Conservation (phyloP, 2,113 vertebrate species). For the Daboia siamensis region DNA sequence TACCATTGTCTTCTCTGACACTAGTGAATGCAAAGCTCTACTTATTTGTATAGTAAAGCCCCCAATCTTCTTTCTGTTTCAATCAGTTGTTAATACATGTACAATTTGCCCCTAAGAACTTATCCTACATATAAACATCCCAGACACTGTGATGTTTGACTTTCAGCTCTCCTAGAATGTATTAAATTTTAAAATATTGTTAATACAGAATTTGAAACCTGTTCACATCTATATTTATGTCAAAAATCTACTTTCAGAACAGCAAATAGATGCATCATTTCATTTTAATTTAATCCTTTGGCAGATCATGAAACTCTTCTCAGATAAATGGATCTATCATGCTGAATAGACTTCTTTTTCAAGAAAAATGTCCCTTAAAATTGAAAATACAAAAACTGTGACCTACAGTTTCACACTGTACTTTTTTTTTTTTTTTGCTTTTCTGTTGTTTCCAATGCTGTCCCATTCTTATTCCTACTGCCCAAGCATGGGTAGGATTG, state of each 20-base stretch:
- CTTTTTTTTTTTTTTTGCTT: background rate
- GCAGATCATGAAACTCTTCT: background rate
- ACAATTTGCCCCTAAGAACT: background rate
- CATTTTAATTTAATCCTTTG: constrained; percentile 1
- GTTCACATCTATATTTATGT: background rate
- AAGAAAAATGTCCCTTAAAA: background rate
- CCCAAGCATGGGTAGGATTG: background rate
- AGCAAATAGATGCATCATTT: background rate
- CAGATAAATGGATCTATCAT: background rate
- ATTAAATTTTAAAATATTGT: background rate
- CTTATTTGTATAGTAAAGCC: background rate
- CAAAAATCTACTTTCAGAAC: background rate
- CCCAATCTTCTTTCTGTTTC: background rate
- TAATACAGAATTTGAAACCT: background rate
- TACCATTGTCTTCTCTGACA: background rate
- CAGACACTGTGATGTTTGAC: background rate
- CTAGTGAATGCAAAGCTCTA: background rate
- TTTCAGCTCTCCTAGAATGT: background rate
- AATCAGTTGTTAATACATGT: background rate
- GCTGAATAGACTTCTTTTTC: background rate
- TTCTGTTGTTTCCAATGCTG: background rate
- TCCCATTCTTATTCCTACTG: background rate
- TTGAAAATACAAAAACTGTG: background rate
- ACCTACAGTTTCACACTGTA: background rate
- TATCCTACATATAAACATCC: background rate